Percentiles rank a stretch among this genome's conserved stretches.
These are phyloP conservation scores for Plutomurus gul DNA, from an alignment of 1,140 invertebrate genomes.

Conservation along the genomic window DNA sequence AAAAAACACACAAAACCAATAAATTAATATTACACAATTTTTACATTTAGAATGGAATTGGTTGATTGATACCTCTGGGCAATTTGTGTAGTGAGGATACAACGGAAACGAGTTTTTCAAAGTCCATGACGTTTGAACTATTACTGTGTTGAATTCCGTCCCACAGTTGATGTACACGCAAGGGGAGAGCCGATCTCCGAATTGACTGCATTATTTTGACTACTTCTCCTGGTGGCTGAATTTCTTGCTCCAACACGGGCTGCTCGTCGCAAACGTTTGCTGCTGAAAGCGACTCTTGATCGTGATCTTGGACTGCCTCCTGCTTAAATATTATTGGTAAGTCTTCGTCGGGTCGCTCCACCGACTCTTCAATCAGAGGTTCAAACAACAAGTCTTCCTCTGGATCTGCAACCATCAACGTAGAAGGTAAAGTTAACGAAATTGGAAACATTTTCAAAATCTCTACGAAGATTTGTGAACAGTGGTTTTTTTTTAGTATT, in stretches of 20 bases:
- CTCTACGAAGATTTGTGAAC: no score
- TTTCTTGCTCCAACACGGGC: background rate
- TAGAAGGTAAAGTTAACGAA: background rate
- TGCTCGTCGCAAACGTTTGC: background rate
- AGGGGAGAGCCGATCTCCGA: constrained; percentile 27
- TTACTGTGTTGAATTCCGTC: constrained; percentile 45
- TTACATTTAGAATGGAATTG: background rate
- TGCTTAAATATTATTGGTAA: background rate
- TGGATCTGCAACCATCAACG: background rate
- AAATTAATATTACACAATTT: background rate
- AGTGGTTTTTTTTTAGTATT: no score
- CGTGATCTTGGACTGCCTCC: no score
- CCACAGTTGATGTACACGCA: constrained; percentile 50
- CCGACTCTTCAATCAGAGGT: no score
- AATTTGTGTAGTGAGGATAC: constrained; percentile 44
- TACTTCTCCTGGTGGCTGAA: background rate
- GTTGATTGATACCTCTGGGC: constrained; percentile 38
- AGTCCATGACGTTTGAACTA: constrained; percentile 32
- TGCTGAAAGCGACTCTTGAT: background rate
- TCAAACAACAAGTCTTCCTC: background rate
- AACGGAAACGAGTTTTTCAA: constrained; percentile 37
- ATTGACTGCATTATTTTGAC: background rate
- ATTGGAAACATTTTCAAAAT: background rate
- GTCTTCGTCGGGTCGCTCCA: background rate
- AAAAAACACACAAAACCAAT: constrained; percentile 8